Base-by-base conservation (phyloP, 2,113 vertebrate species). In the Muntiacus muntjak region DNA sequence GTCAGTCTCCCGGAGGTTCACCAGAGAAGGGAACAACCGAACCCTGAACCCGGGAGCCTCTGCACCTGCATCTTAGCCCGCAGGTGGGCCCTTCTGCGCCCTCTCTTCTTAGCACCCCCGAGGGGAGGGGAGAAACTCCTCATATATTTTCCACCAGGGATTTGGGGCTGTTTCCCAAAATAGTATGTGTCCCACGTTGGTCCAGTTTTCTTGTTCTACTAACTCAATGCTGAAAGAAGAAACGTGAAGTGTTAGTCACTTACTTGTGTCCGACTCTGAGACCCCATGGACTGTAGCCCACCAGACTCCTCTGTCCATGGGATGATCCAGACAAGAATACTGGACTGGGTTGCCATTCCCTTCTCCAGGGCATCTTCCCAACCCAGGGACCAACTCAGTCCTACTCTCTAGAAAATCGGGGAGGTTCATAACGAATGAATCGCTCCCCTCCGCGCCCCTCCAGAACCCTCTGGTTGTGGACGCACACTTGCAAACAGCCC, bases 41-140 rank as follows among this genome's bases (percentile, higher is more conserved):
- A 1, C 55, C 21, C 1, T 0, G 6, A 1, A 1, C 6, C 5
- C 1, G 1, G 10, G 45, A 26, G 40, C 2, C 50, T 14, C n/a
- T 14, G 36, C 16, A 1, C 5, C 23, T 3, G 5, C 15, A 0
- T 15, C n/a, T 15, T 11, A 40, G 7, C 58, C 45, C 1, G 36
- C 60, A 13, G 7, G 19, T 0, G 6, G 26, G 15, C 45, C 9
- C 17, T 1, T 30, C 13, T 26, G 30, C 3, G 1, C 3, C n/a
- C 19, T 12, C 25, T 84, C 23, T 50, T 45, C 50, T 28, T 1
- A 16, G 28, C 30, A 33, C 2, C 0, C 0, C 1, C 4, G 3
- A 50, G 25, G 5, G 19, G 1, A 0, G 15, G 36, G 15, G 14
- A 26, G 25, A 3, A n/a, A 7, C 17, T 57, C 2, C 54, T n/a